Evolutionary conservation across 2,113 vertebrate genomes (phyloP), one percentile per base, ranked within the genome.

Genomic region (Scatophagus argus): DNA sequence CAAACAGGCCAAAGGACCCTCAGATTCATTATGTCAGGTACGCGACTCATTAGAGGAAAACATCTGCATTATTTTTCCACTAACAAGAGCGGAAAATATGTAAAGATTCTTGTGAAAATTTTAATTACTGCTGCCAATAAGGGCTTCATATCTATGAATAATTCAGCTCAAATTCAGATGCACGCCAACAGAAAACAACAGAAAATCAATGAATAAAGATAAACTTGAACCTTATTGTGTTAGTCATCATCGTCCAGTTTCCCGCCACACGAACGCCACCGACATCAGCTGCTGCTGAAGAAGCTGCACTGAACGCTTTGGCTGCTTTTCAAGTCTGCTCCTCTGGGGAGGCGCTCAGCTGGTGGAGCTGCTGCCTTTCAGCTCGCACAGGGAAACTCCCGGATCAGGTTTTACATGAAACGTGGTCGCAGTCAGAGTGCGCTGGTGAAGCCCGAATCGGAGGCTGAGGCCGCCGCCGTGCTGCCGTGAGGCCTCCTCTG

Each of bases 331-430:
- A 27, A 21, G 23, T 61, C n/a, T 44, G 13, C 8, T 41, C 63
- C 80, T 88, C 74, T 9, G 23, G 64, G 75, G 81, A 79, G 46
- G 19, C 74, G 51, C 75, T 77, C 75, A 72, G 68, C 77, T 27
- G 76, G 31, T 43, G 55, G 65, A 74, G 79, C n/a, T 69, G 55
- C 68, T 39, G 61, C 69, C 19, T 83, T 73, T 75, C 69, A 17
- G 76, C 67, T 70, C 65, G n/a, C 56, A 8, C 79, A 34, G 64
- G 60, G 63, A 49, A 65, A 58, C 68, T 54, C 34, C 60, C 55
- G 74, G 66, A 79, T 65, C 74, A 25, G n/a, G n/a, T 71, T 71
- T 71, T 63, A 56, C 74, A 60, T 61, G 60, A 64, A 68, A 81
- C 23, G 77, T 69, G 81, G 82, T 69, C 76, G 39, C 79, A 82